Conservation (phyloP, 35 echinoderm and acorn worm genomes). For the Diadema setosum region DNA sequence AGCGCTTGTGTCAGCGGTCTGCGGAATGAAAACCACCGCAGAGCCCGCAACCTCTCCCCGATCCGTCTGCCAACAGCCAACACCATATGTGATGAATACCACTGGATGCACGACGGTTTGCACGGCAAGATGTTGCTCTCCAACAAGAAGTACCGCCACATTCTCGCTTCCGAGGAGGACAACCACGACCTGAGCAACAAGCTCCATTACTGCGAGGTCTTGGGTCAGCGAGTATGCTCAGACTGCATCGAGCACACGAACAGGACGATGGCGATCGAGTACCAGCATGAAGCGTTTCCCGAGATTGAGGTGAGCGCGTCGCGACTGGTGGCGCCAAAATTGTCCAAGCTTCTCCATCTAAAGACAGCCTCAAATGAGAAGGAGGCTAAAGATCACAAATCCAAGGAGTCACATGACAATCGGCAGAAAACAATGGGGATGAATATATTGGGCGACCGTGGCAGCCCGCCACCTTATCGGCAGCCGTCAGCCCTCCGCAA, state of each 20-base stretch:
- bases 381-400: no score
- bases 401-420: not conserved
- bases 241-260: conserved; percentile 74
- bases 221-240: conserved; percentile 64
- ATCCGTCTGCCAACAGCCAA: conserved; percentile 70
- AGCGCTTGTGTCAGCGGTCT: conserved; percentile 64
- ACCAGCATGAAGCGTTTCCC: conserved; percentile 81
- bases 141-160: conserved; percentile 57
- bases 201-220: conserved; percentile 80
- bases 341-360: conserved; percentile 46
- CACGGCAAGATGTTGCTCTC: conserved; percentile 68
- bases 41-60: not conserved
- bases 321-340: conserved; percentile 65
- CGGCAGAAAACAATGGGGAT: not conserved
- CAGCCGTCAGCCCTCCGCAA: conserved; percentile 56
- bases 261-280: conserved; percentile 62
- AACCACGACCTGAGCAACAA: not conserved
- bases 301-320: conserved; percentile 63
- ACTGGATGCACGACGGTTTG: conserved; percentile 81
- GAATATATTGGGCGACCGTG: conserved; percentile 20
- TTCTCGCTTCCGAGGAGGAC: conserved; percentile 4
- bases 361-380: conserved; percentile 28
- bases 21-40: conserved; percentile 18
- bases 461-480: conserved; percentile 68
- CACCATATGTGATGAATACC: conserved; percentile 78